phyloP scores from a whole-genome alignment of 1,140 invertebrate species.

The Scaptomyza pallida region DNA sequence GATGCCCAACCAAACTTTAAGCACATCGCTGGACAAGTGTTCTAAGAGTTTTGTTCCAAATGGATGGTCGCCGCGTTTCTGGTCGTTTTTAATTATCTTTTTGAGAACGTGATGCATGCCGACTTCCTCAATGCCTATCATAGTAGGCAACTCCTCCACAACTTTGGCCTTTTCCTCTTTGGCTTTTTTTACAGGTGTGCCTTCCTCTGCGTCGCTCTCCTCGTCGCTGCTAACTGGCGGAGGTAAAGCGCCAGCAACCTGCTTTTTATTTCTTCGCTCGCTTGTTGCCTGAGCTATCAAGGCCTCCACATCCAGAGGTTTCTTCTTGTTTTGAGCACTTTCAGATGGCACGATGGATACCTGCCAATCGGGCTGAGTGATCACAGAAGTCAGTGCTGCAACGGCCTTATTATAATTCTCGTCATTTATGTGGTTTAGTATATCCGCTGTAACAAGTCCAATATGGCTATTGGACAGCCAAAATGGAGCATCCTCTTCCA shows the following conservation, averaged over 20 bases:
- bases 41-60: conserved; percentile 85
- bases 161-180: conserved; percentile 32
- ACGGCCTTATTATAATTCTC: conserved; percentile 82
- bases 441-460: conserved; percentile 88
- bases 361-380: conserved; percentile 84
- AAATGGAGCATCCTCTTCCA: conserved; percentile 86
- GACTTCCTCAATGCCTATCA: conserved; percentile 89
- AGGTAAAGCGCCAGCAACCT: conserved; percentile 4
- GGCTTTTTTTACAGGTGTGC: conserved; percentile 55
- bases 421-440: conserved; percentile 86
- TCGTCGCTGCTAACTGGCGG: conserved; percentile 38
- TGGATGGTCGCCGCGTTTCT: conserved; percentile 82
- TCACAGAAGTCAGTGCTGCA: conserved; percentile 84
- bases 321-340: conserved; percentile 55
- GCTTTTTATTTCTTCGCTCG: conserved; percentile 52
- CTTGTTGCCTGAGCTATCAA: conserved; percentile 65
- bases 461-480: conserved; percentile 90
- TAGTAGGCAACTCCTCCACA: conserved; percentile 15
- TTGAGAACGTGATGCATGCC: conserved; percentile 92
- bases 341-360: conserved; percentile 58
- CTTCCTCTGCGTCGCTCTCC: conserved; percentile 34
- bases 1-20: conserved; percentile 85
- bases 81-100: conserved; percentile 90
- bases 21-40: conserved; percentile 67
- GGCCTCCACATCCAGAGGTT: conserved; percentile 63